A percentile compares a stretch with the other conserved stretches of the same genome.
phyloP scores from a whole-genome alignment of 1,140 invertebrate species.

The Doryteuthis pealeii region DNA sequence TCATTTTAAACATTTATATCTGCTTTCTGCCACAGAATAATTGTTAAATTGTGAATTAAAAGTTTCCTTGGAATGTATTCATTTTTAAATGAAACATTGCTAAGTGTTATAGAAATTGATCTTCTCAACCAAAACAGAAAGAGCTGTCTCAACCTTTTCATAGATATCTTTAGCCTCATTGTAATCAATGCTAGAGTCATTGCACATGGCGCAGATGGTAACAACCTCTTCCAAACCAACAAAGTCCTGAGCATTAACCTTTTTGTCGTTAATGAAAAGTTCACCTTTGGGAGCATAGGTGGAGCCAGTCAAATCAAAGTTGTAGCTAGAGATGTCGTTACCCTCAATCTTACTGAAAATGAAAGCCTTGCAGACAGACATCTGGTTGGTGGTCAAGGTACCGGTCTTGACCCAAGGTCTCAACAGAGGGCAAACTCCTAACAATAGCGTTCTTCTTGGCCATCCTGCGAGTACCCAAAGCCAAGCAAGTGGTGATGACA shows the following conservation, averaged over 20 bases:
- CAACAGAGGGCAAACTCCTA: slow-evolving; percentile 96
- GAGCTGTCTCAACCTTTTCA: slow-evolving; percentile 93
- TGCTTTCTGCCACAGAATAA: too few relatives aligned
- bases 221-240: slow-evolving; percentile 92
- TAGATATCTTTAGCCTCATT: slow-evolving; percentile 81
- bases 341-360: slow-evolving; percentile 85
- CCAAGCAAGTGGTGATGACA: slow-evolving; percentile 99
- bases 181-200: slow-evolving; percentile 99
- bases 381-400: slow-evolving; percentile 97
- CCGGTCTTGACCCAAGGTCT: slow-evolving; percentile 99
- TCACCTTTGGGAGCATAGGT: slow-evolving; percentile 99
- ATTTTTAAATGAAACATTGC: too few relatives aligned
- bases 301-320: slow-evolving; percentile 98
- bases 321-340: slow-evolving; percentile 80
- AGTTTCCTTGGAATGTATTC: too few relatives aligned
- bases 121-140: slow-evolving; percentile 97
- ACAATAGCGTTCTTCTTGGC: slow-evolving; percentile 99
- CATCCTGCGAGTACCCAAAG: slow-evolving; percentile 96
- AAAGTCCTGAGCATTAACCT: slow-evolving; percentile 82
- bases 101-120: slow-evolving; percentile 89
- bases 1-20: too few relatives aligned
- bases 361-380: slow-evolving; percentile 97
- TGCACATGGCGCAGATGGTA: slow-evolving; percentile 98
- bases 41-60: too few relatives aligned
- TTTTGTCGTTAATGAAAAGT: slow-evolving; percentile 69